Base-by-base conservation (phyloP, 2,797 vertebrate genomes). In the Serranus cabrilla region DNA sequence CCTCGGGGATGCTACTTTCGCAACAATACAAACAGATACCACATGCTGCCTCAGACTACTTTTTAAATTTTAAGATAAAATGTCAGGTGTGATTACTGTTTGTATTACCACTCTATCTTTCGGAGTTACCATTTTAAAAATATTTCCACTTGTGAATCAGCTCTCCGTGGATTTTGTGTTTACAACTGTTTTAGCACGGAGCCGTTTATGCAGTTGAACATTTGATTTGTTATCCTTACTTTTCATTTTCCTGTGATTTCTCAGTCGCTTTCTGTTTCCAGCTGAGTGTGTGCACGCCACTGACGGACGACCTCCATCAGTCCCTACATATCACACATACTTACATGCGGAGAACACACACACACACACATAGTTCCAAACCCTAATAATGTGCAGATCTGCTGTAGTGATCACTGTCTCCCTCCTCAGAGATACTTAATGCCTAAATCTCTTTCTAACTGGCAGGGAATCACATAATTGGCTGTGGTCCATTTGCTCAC, bases 401-500 rank as follows among this genome's bases (percentile, higher is more conserved):
- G 84, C 88, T 79, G 69, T 78, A 81, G 86, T 83, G 88, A 89
- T 90, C 87, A 83, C 83, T 72, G 80, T 85, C 85, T 88, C 70
- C 80, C 86, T 92, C 91, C 83, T 90, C 84, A 71, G 89, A 92
- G 85, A 91, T 88, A 82, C 78, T 88, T 93, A 91, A 89, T 89
- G 86, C 81, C 85, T 91, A 92, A 92, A 91, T 93, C 90, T 93
- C 90, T 91, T 92, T 88, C 91, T 91, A 92, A 93, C 92, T 93
- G 90, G 88, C 92, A 91, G 90, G 87, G 90, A 93, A 91, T 93
- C 89, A 89, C 89, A 82, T 93, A 92, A 94, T 93, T 93, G 93
- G 91, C 89, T 85, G 81, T 87, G 92, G 90, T 93, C 92, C 91
- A 93, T 93, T 93, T 91, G 87, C 82, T 90, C 89, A 87, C 80